Conservation (phyloP, 2,888 invertebrate species). For the Polietes domitor region DNA sequence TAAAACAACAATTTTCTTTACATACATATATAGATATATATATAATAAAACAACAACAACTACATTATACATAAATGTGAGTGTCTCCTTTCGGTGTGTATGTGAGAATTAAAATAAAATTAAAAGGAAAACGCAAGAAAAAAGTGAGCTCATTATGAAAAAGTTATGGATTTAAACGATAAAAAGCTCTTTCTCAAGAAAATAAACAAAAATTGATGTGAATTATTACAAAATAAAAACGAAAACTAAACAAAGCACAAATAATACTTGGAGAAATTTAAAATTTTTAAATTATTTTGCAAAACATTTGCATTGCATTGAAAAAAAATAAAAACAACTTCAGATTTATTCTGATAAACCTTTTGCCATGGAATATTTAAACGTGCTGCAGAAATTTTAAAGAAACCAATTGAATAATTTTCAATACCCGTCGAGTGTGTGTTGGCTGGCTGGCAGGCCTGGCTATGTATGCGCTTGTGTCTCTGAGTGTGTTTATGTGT, state of each 20-base stretch:
- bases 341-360: not conserved
- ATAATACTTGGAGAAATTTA: not conserved
- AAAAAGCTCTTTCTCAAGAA: not conserved
- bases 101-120: conserved; percentile 27
- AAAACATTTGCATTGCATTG: not conserved
- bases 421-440: not conserved
- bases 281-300: not conserved
- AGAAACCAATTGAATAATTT: conserved; percentile 5
- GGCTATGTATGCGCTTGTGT: conserved; percentile 10
- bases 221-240: not conserved
- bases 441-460: no score
- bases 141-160: conserved; percentile 42
- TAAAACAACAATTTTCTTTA: conserved; percentile 60
- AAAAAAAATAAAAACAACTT: not conserved
- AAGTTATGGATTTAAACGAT: conserved; percentile 44
- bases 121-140: conserved; percentile 34
- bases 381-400: not conserved
- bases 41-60: conserved; percentile 31
- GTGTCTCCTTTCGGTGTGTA: conserved; percentile 26
- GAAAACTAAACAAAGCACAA: conserved; percentile 20
- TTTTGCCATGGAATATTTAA: not conserved
- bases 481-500: conserved; percentile 23
- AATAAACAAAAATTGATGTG: conserved; percentile 23
- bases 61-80: conserved; percentile 44
- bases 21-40: conserved; percentile 55